These are phyloP conservation scores for Thunnus albacares DNA, from an alignment of 2,797 vertebrate species.

Conservation along the genomic window DNA sequence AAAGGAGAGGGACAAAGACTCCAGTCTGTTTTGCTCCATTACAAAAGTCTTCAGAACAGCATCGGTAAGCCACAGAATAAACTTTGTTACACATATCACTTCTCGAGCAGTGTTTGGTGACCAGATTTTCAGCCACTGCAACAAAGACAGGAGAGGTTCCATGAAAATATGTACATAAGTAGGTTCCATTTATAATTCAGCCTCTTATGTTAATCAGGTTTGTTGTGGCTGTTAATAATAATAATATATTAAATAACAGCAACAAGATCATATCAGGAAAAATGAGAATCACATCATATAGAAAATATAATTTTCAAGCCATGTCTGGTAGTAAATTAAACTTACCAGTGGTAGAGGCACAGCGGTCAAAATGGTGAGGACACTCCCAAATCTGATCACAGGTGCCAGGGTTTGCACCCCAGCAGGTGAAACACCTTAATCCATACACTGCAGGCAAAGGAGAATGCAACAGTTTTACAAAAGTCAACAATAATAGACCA, in stretches of 20 bases:
- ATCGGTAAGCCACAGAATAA: slow-evolving; percentile 31
- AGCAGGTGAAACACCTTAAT: slow-evolving; percentile 58
- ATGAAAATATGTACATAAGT: not conserved
- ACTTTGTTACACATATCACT: slow-evolving; percentile 47
- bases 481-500: fast-evolving
- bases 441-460: slow-evolving; percentile 32
- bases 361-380: slow-evolving; percentile 21
- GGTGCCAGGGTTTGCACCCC: slow-evolving; percentile 34
- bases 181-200: not conserved
- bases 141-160: not conserved
- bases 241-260: not conserved
- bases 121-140: slow-evolving; percentile 61
- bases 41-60: slow-evolving; percentile 56
- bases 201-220: not conserved
- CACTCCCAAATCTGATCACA: slow-evolving; percentile 43
- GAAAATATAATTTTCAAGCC: not conserved
- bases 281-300: not conserved
- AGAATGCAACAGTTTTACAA: slow-evolving; percentile 14
- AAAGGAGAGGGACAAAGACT: slow-evolving; percentile 44
- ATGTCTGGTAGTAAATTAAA: not conserved
- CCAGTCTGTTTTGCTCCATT: slow-evolving; percentile 47
- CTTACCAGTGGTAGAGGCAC: slow-evolving; percentile 45
- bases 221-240: not conserved
- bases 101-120: slow-evolving; percentile 67
- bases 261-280: not conserved